Percentiles rank a stretch among this genome's conserved stretches.
phyloP scores from a whole-genome alignment of 2,888 invertebrate species.

The Lomographa bimaculata region DNA sequence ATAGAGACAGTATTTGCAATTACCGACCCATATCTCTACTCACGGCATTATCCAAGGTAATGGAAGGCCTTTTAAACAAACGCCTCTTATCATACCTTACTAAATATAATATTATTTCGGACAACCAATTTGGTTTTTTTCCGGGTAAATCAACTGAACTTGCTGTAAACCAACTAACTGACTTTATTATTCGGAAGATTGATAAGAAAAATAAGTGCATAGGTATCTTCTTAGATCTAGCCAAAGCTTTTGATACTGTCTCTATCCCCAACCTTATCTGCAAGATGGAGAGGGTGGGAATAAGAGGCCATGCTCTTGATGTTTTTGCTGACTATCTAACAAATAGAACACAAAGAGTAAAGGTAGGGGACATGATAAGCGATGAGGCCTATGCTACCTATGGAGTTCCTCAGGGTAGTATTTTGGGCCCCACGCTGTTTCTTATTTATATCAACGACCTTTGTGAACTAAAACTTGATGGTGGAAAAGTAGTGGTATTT shows the following conservation, averaged over 20 bases:
- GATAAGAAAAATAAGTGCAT: slow-evolving; percentile 4
- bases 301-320: background rate
- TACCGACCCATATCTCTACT: background rate
- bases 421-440: slow-evolving; percentile 1
- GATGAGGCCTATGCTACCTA: background rate
- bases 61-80: slow-evolving; percentile 1
- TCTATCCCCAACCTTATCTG: background rate
- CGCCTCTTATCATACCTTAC: background rate
- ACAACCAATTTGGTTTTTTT: slow-evolving; percentile 2
- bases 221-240: slow-evolving; percentile 1
- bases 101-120: background rate
- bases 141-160: slow-evolving; percentile 1
- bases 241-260: background rate
- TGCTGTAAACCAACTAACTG: background rate
- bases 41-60: background rate
- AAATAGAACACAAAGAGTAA: background rate
- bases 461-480: background rate
- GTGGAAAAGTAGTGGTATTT: slow-evolving; percentile 1
- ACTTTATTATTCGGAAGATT: background rate
- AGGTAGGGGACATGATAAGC: background rate
- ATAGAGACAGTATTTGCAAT: background rate
- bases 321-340: background rate
- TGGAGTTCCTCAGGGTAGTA: slow-evolving; percentile 1
- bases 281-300: background rate
- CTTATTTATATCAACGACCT: background rate